Evolutionary conservation across 2,797 vertebrate genomes (phyloP), one percentile per base, ranked within the genome.

Genomic region (Euthynnus affinis): DNA sequence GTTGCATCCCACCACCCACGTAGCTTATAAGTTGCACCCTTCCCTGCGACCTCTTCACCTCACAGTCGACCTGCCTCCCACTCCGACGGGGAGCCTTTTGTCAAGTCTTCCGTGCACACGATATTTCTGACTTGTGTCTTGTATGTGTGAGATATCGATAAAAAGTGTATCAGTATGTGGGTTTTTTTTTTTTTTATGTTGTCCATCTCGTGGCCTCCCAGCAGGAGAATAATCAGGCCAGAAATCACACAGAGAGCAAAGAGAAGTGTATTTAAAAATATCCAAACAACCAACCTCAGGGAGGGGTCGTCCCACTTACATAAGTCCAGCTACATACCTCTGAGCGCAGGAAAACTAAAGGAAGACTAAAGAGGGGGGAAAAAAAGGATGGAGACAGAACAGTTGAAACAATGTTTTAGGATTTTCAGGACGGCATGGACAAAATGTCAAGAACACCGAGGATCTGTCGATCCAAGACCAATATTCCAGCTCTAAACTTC

Each of bases 241-340:
- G 52, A 77, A 85, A 85, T 89, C 84, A 81, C 77, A 59, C 46
- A 29, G 66, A 81, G 78, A 23, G 51, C 0, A 55, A 78, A 76
- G 83, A 90, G 85, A 88, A 87, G 86, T 81, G 76, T 76, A 86
- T 87, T 91, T 88, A 88, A 90, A 92, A 91, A 91, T 89, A 92
- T 53, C 83, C 66, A 79, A 86, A 82, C 75, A 82, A 76, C 56
- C 74, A 82, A 87, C 79, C 84, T 84, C 29, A 1, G 88, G 85
- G 85, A 89, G 71, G 78, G 61, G 65, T 82, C 55, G 88, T 68
- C 86, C 91, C 89, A 90, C 78, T 92, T 91, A 76, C 59, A 74
- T 40, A 49, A 71, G 61, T 81, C 59, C 75, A 65, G 73, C 60
- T 76, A 68, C 77, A 83, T 23, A 71, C 58, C 66, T 71, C 56